These are phyloP conservation scores for Drosophila tsacasi DNA, from an alignment of 1,140 invertebrate genomes.

Conservation along the genomic window DNA sequence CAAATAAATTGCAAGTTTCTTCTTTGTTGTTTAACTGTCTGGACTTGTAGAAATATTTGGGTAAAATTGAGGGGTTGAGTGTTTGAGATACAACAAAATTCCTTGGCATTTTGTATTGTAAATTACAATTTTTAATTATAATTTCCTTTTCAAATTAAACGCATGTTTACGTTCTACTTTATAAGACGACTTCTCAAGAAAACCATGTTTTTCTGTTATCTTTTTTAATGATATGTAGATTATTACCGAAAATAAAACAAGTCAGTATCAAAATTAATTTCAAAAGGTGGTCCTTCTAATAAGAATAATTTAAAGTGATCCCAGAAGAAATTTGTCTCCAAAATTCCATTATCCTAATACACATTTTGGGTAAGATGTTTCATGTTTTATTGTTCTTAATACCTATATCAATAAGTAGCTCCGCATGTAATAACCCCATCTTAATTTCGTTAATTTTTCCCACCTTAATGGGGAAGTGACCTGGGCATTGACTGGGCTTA, in stretches of 20 bases:
- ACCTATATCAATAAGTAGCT: neutral
- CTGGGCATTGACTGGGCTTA: constrained; percentile 15
- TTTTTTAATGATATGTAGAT: neutral
- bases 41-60: constrained; percentile 3
- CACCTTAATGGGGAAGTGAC: constrained; percentile 21
- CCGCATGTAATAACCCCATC: neutral
- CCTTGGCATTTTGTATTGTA: neutral
- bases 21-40: constrained; percentile 8
- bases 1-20: constrained; percentile 44
- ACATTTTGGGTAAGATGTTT: neutral
- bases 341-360: neutral
- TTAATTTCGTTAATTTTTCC: constrained; percentile 3
- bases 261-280: neutral
- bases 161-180: too few species aligned
- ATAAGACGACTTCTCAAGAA: too few species aligned
- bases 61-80: neutral
- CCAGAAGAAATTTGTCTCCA: neutral
- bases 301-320: neutral
- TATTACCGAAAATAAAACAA: neutral
- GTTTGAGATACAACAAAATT: neutral
- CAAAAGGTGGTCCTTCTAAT: neutral
- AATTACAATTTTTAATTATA: too few species aligned
- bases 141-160: neutral
- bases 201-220: neutral
- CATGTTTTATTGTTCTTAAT: neutral